Percentiles rank a stretch among this genome's conserved stretches.
Evolutionary conservation across 2,797 vertebrate genomes (phyloP).

Genomic region (Anguilla anguilla): DNA sequence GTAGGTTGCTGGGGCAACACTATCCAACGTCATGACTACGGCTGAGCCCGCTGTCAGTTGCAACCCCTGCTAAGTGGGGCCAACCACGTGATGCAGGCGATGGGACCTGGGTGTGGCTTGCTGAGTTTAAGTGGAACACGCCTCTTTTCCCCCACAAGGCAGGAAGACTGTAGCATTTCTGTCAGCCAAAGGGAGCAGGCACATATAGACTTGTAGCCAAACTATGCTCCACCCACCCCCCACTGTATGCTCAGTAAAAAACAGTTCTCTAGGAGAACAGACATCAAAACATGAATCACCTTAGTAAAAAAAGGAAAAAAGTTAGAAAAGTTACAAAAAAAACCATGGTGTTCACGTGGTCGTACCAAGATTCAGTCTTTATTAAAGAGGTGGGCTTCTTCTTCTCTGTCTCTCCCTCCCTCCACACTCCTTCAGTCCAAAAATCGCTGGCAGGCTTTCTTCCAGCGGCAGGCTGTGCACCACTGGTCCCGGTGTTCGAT

Average conservation of each 20-base stretch:
- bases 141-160: neutral
- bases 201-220: neutral
- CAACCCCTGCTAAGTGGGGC: neutral
- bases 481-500: slow-evolving; percentile 89
- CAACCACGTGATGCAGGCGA: neutral
- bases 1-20: neutral
- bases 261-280: neutral
- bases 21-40: neutral
- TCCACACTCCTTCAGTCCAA: slow-evolving; percentile 71
- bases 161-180: slow-evolving; percentile 4
- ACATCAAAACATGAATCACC: slow-evolving; percentile 11
- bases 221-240: neutral
- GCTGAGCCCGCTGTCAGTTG: neutral
- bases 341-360: neutral
- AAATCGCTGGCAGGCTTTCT: slow-evolving; percentile 93
- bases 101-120: neutral
- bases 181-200: neutral
- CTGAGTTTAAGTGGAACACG: neutral
- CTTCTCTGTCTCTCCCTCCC: neutral
- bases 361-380: neutral
- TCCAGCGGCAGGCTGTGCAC: slow-evolving; percentile 92
- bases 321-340: slow-evolving; percentile 10
- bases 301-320: slow-evolving; percentile 21
- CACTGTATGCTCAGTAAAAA: neutral
- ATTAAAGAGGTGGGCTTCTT: neutral